phyloP scores from a whole-genome alignment of 1,140 invertebrate species.

The Pomacea maculata region DNA sequence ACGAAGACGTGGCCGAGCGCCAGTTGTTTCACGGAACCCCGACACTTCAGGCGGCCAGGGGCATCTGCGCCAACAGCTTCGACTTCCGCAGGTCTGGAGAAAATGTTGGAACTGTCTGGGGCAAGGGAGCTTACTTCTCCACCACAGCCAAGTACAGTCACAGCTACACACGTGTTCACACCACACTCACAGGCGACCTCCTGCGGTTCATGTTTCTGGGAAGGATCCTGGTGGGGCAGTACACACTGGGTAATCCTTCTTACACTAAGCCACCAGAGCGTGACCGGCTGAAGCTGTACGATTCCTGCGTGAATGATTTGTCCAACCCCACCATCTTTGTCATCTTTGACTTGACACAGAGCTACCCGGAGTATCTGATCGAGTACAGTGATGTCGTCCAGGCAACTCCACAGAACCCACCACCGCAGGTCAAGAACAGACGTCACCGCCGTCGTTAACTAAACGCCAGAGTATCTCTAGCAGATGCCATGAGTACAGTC shows the following conservation, averaged over 20 bases:
- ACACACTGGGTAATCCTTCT: slow-evolving; percentile 31
- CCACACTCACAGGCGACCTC: background rate
- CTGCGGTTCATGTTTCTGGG: slow-evolving; percentile 37
- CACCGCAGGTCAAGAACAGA: too few relatives aligned
- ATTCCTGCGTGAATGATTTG: slow-evolving; percentile 54
- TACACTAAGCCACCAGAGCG: slow-evolving; percentile 46
- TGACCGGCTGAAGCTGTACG: slow-evolving; percentile 42
- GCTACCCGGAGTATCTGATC: slow-evolving; percentile 58
- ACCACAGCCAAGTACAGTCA: slow-evolving; percentile 28
- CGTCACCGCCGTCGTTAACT: too few relatives aligned
- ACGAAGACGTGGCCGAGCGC: slow-evolving; percentile 24
- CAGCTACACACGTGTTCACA: slow-evolving; percentile 23
- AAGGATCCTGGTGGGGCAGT: slow-evolving; percentile 50
- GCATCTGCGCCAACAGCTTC: slow-evolving; percentile 41
- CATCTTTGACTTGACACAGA: slow-evolving; percentile 51
- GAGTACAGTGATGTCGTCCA: slow-evolving; percentile 16
- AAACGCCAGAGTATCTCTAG: too few relatives aligned
- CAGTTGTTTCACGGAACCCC: slow-evolving; percentile 41
- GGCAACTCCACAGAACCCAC: too few relatives aligned
- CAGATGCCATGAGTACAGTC: too few relatives aligned
- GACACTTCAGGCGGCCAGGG: slow-evolving; percentile 21
- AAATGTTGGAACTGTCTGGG: slow-evolving; percentile 35
- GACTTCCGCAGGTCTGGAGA: slow-evolving; percentile 39
- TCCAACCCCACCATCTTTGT: slow-evolving; percentile 50
- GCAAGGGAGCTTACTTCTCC: slow-evolving; percentile 42